Evolutionary conservation across 1,140 invertebrate genomes (phyloP).

Genomic region (Atopsyche davidsoni): DNA sequence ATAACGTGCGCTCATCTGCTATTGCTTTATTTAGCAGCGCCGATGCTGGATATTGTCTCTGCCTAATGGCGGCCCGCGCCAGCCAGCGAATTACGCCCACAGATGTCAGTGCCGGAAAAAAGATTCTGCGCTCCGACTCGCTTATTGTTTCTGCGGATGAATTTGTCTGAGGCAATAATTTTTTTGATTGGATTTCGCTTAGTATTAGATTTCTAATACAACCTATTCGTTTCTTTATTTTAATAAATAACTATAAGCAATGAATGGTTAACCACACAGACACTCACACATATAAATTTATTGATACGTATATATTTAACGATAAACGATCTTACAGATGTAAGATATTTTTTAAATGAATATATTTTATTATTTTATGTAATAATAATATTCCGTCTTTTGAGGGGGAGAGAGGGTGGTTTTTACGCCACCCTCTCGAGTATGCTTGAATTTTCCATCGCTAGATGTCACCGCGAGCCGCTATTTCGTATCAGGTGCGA

Average conservation of each 20-base stretch:
- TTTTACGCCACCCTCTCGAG: no score
- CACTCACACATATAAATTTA: neutral
- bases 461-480: neutral
- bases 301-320: neutral
- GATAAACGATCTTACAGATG: conserved; percentile 1
- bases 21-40: neutral
- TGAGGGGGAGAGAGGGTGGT: no score
- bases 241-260: neutral
- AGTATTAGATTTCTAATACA: no score
- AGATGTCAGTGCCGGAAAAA: conserved; percentile 3
- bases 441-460: neutral
- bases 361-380: no score
- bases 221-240: no score
- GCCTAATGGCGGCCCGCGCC: neutral
- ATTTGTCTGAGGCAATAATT: no score
- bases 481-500: no score
- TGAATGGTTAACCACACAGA: neutral
- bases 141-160: no score
- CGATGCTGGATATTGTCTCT: conserved; percentile 1
- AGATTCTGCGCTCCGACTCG: no score
- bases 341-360: no score
- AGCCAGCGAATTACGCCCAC: conserved; percentile 1
- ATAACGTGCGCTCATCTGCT: neutral
- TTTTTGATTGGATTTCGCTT: no score
- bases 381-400: no score